Percentiles rank a stretch among this genome's conserved stretches.
phyloP scores from a whole-genome alignment of 2,888 invertebrate genomes.

The Trissonchulus sp. region DNA sequence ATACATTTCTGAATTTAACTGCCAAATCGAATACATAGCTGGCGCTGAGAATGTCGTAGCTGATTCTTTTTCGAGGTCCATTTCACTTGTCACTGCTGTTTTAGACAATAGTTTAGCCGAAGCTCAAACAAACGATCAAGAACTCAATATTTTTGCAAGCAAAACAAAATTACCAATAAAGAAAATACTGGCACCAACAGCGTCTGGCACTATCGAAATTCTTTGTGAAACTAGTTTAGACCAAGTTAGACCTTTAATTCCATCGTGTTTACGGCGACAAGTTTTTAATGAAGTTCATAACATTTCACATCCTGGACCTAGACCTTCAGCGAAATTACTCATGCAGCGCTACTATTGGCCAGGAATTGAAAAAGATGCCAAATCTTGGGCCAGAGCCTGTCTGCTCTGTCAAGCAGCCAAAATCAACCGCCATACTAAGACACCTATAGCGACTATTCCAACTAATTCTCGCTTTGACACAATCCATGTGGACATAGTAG shows the following conservation, averaged over 20 bases:
- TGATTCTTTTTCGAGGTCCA: constrained; percentile 10
- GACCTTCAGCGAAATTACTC: background rate
- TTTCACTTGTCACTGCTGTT: background rate
- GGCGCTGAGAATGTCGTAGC: constrained; percentile 18
- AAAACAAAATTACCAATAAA: background rate
- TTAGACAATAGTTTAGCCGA: background rate
- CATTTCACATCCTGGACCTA: background rate
- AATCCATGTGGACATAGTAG: constrained; percentile 24
- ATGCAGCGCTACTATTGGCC: background rate
- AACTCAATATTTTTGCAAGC: background rate
- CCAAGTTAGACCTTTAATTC: background rate
- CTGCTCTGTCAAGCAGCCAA: constrained; percentile 12
- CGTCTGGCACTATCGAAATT: background rate
- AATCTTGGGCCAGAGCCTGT: background rate
- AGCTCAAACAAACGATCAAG: background rate
- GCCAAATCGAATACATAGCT: constrained; percentile 8
- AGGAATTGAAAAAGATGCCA: constrained; percentile 5
- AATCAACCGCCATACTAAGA: constrained; percentile 8
- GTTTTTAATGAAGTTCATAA: background rate
- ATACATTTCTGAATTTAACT: constrained; percentile 16
- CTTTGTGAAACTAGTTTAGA: background rate
- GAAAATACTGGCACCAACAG: no score
- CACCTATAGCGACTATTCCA: background rate
- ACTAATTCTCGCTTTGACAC: constrained; percentile 8
- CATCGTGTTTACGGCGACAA: background rate